Percentiles rank a stretch among this genome's conserved stretches.
Evolutionary conservation across 2,113 vertebrate genomes (phyloP).

Genomic region (Limanda limanda): DNA sequence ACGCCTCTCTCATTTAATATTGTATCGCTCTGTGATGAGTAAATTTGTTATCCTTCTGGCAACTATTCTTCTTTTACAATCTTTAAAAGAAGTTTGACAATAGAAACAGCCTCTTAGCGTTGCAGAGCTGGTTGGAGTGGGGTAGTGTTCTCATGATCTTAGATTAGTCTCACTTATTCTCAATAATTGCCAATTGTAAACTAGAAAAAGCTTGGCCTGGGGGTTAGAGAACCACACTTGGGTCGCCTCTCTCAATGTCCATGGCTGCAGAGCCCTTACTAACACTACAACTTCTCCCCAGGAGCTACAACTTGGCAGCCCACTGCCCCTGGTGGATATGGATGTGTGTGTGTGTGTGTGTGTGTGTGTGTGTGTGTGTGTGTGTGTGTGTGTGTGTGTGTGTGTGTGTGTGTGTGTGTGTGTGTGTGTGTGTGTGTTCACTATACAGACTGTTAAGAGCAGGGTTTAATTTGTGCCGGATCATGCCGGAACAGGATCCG

Average conservation of each 20-base stretch:
- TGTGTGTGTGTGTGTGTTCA: too few species aligned
- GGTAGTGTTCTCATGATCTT: not conserved
- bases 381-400: too few species aligned
- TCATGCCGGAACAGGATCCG: too few species aligned
- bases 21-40: constrained; percentile 5
- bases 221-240: not conserved
- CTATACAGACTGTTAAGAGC: not conserved
- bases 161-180: not conserved
- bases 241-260: not conserved
- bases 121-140: too few species aligned
- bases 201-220: not conserved
- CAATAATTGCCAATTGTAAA: not conserved
- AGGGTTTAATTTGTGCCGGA: too few species aligned
- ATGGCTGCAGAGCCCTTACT: not conserved
- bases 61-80: too few species aligned
- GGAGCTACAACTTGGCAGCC: not conserved
- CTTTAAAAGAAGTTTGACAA: not conserved
- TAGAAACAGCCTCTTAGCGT: not conserved
- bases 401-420: too few species aligned
- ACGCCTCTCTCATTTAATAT: constrained; percentile 13
- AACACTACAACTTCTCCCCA: not conserved
- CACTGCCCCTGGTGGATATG: too few species aligned
- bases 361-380: too few species aligned
- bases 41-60: not conserved
- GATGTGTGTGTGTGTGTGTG: too few species aligned